These are phyloP conservation scores for Cepaea nemoralis DNA, from an alignment of 1,140 invertebrate genomes.

Conservation along the genomic window DNA sequence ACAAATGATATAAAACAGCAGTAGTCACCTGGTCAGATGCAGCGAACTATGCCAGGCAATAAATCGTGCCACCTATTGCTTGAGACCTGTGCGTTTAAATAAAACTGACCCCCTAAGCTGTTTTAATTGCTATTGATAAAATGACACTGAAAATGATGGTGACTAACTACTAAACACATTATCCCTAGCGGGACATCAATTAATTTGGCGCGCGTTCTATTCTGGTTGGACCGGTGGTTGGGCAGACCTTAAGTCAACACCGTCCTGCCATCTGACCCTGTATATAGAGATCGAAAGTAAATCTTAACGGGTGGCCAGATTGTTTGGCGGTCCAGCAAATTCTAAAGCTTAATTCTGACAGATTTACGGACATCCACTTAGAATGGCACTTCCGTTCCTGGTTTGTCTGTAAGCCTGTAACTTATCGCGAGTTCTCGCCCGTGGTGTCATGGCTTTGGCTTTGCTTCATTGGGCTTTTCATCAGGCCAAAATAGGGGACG, in stretches of 20 bases:
- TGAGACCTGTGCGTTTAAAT: too few species aligned
- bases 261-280: background rate
- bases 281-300: background rate
- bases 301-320: slow-evolving; percentile 14
- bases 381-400: slow-evolving; percentile 17
- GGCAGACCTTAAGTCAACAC: background rate
- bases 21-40: too few species aligned
- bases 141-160: too few species aligned
- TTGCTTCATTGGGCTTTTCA: slow-evolving; percentile 6
- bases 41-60: too few species aligned
- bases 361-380: slow-evolving; percentile 15
- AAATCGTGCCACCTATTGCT: too few species aligned
- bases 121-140: too few species aligned
- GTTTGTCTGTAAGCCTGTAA: background rate
- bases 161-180: too few species aligned
- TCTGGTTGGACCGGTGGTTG: background rate
- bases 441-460: background rate
- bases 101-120: too few species aligned
- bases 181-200: background rate
- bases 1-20: too few species aligned
- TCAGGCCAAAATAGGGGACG: background rate
- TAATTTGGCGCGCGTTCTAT: too few species aligned
- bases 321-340: slow-evolving; percentile 19
- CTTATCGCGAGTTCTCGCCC: slow-evolving; percentile 14
- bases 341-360: slow-evolving; percentile 25